Evolutionary conservation across 2,888 invertebrate species (phyloP), one percentile per base, ranked within the genome.

Genomic region (Philereme vetulata): DNA sequence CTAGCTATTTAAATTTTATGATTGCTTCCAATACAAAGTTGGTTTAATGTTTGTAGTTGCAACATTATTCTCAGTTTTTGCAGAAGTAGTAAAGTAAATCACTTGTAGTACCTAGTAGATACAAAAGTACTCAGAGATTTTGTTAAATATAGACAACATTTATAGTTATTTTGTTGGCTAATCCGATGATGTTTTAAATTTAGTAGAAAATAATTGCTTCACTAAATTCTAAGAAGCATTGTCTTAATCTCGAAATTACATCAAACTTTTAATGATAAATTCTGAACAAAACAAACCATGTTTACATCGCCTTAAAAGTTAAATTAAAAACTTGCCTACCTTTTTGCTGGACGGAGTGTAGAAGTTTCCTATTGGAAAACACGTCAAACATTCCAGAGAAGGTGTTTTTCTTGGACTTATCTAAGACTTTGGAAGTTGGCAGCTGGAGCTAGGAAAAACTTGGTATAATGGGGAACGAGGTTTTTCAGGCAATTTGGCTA

Each of bases 291-390:
- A 40, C 50, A 33, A 42, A 42, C 21, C 10, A 42, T 42, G 21
- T 55, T 33, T 38, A 42, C 53, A 55, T 38, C 38, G 38, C 60
- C 60, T 68, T 61, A 62, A 21, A 69, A 70, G 63, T 69, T 72
- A 69, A 69, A 72, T 70, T 72, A 70, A 72, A 71, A 72, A 70
- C 66, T 70, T 61, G 45, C 52, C 51, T 44, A 48, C 55, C 59
- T 67, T 72, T 69, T 70, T 69, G 65, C 65, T 38, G 59, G 65
- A 52, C 64, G 56, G 35, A 45, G 35, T 40, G 42, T 44, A 46
- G 60, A 52, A 56, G 53, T 65, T 62, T 56, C 50, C 48, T 72
- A 70, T 72, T 62, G 67, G 69, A 64, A 66, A 72, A 69, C 66
- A 66, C 65, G 72, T 68, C 69, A 70, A 68, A 60, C 63, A 61